phyloP scores from a whole-genome alignment of 1,140 invertebrate species.

The Drosophila baimaii region DNA sequence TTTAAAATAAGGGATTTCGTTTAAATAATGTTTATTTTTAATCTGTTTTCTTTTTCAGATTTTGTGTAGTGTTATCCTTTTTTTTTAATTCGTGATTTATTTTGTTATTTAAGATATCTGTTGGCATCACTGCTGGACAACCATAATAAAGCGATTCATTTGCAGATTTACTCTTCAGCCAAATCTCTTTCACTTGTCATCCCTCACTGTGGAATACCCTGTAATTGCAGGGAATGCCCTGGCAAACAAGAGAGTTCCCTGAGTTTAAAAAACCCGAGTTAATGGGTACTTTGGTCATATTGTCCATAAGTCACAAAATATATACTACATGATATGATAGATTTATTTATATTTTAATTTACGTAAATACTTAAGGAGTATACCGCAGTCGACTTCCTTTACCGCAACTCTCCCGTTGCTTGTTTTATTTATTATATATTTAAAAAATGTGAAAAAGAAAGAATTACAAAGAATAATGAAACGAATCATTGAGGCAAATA shows the following conservation, averaged over 20 bases:
- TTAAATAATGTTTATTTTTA: not conserved
- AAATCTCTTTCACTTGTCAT: not conserved
- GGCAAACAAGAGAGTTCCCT: too few species aligned
- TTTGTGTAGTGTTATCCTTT: not conserved
- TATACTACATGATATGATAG: not conserved
- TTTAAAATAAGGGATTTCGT: too few species aligned
- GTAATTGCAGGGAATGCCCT: too few species aligned
- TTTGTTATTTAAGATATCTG: not conserved
- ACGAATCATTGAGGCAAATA: constrained; percentile 62
- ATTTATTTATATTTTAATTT: not conserved
- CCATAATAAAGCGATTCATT: constrained; percentile 73
- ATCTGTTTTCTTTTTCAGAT: not conserved
- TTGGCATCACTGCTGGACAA: constrained; percentile 18
- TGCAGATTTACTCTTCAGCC: constrained; percentile 47
- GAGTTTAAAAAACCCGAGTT: too few species aligned
- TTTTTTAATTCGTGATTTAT: not conserved
- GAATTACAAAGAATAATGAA: constrained; percentile 40
- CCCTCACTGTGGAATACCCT: not conserved
- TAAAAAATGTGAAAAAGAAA: constrained; percentile 21
- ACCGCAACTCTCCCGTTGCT: not conserved
- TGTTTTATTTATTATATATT: constrained; percentile 32
- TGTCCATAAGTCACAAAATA: not conserved
- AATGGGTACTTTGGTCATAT: too few species aligned
- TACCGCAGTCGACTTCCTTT: not conserved
- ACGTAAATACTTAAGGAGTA: not conserved